Percentiles rank a stretch among this genome's conserved stretches.
These are phyloP conservation scores for Tyrannus savana DNA, from an alignment of 2,113 vertebrate species.

Conservation along the genomic window DNA sequence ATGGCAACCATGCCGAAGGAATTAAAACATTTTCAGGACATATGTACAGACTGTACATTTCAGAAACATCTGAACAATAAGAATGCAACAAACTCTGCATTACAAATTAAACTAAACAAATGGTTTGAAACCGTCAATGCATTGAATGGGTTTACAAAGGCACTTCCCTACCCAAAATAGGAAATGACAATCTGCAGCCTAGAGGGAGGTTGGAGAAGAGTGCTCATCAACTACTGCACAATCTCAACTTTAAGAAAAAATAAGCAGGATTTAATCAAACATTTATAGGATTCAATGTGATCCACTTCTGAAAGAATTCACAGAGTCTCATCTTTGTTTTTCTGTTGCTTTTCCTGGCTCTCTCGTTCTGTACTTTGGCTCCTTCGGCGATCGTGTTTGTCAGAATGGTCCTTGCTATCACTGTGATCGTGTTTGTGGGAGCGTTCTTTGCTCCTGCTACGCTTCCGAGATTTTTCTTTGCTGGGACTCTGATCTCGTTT, in stretches of 20 bases:
- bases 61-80: slow-evolving; percentile 81
- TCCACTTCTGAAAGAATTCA: slow-evolving; percentile 78
- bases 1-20: slow-evolving; percentile 82
- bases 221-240: slow-evolving; percentile 80
- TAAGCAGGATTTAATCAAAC: slow-evolving; percentile 80
- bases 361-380: slow-evolving; percentile 85
- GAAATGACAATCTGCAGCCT: slow-evolving; percentile 80
- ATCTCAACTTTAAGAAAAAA: slow-evolving; percentile 75
- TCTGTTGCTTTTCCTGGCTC: slow-evolving; percentile 79
- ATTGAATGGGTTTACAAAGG: slow-evolving; percentile 82
- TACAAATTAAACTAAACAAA: slow-evolving; percentile 75
- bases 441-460: slow-evolving; percentile 84
- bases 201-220: slow-evolving; percentile 77
- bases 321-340: slow-evolving; percentile 80
- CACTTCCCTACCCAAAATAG: slow-evolving; percentile 84
- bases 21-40: slow-evolving; percentile 90
- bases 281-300: slow-evolving; percentile 87
- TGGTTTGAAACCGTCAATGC: slow-evolving; percentile 75
- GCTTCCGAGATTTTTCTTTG: slow-evolving; percentile 85
- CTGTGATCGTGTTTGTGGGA: slow-evolving; percentile 83
- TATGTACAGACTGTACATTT: slow-evolving; percentile 92
- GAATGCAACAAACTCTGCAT: slow-evolving; percentile 79
- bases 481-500: slow-evolving; percentile 87
- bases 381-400: slow-evolving; percentile 79
- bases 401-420: slow-evolving; percentile 83